Conservation (phyloP, 1,140 invertebrate species). For the Ostrea denselamellosa region DNA sequence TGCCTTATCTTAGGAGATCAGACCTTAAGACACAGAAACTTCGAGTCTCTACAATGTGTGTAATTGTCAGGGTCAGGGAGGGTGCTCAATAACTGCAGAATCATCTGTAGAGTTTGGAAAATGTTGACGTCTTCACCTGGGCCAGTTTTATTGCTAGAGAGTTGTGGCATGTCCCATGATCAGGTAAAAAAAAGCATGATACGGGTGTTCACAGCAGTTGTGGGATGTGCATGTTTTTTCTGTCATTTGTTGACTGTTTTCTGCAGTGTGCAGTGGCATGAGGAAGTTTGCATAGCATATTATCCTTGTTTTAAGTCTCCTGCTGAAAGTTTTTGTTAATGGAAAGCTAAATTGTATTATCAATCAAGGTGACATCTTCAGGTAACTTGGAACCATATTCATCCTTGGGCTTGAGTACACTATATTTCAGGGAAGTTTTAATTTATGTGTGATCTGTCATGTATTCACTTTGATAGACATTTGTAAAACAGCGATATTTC, state of each 20-base stretch:
- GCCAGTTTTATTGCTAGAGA: not conserved
- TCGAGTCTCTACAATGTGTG: too few relatives aligned
- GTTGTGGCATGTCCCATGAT: not conserved
- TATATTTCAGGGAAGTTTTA: not conserved
- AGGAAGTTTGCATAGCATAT: not conserved
- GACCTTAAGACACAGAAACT: not conserved
- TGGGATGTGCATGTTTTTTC: not conserved
- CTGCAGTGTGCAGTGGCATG: not conserved
- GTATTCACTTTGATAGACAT: not conserved
- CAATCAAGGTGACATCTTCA: not conserved
- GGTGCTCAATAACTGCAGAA: not conserved
- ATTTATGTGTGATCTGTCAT: not conserved
- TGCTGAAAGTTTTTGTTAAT: not conserved
- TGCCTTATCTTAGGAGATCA: not conserved
- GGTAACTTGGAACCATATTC: conserved; percentile 8
- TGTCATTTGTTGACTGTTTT: conserved; percentile 1
- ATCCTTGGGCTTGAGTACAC: not conserved
- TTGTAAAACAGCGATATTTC: not conserved
- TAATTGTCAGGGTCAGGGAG: not conserved
- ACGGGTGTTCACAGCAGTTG: not conserved
- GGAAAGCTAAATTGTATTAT: not conserved
- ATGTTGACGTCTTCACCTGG: not conserved
- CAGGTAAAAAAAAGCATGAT: not conserved
- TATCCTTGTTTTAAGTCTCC: not conserved
- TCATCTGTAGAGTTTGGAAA: not conserved